A percentile compares a stretch with the other conserved stretches of the same genome.
phyloP scores from a whole-genome alignment of 2,888 invertebrate species.

The Gymnoscelis rufifasciata region DNA sequence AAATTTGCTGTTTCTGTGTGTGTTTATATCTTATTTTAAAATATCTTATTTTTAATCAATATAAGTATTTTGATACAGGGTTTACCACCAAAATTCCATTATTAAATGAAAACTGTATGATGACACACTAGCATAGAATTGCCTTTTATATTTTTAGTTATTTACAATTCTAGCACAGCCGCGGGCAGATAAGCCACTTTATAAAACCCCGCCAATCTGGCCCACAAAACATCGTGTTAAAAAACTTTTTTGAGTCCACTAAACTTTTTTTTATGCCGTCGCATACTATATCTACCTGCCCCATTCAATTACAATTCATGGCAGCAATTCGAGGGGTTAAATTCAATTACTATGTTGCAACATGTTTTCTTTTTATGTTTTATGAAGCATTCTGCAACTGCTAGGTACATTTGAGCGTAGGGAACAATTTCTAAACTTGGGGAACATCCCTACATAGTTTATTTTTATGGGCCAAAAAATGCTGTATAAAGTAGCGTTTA shows the following conservation, averaged over 20 bases:
- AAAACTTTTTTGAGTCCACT: no score
- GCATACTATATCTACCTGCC: conserved; percentile 25
- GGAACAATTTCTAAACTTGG: conserved; percentile 13
- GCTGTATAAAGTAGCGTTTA: not conserved
- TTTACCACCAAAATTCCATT: no score
- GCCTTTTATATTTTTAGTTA: no score
- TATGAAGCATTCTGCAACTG: conserved; percentile 57
- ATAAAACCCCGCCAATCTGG: not conserved
- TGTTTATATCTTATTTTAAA: no score
- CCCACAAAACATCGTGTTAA: not conserved
- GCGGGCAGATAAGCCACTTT: not conserved
- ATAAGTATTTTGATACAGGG: no score
- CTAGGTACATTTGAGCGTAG: conserved; percentile 12
- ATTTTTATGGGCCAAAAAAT: conserved; percentile 8
- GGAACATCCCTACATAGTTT: conserved; percentile 5
- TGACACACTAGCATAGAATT: no score
- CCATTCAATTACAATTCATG: conserved; percentile 43
- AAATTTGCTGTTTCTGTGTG: no score
- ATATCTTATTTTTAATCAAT: no score
- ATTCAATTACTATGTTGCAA: conserved; percentile 59
- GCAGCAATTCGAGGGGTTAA: conserved; percentile 45
- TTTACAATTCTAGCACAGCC: no score
- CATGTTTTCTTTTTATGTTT: conserved; percentile 52
- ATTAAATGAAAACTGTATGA: no score
- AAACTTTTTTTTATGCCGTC: conserved; percentile 4